Evolutionary conservation across 2,797 vertebrate genomes (phyloP).

Genomic region (Coranthus polyacanthus): DNA sequence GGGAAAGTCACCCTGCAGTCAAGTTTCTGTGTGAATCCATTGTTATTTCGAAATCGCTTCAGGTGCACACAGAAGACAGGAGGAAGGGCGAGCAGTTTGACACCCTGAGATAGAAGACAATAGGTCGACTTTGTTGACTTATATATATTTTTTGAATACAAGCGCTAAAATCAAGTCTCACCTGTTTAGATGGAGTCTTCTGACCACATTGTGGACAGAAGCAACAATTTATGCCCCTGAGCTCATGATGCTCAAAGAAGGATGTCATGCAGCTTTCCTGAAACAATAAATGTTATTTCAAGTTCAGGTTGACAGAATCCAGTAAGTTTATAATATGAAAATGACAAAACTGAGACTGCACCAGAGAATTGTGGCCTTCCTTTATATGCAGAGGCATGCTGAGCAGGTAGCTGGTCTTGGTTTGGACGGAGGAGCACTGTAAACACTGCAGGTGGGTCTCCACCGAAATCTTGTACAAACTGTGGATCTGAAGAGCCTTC

Average conservation of each 20-base stretch:
- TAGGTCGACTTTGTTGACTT: not conserved
- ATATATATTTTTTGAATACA: not conserved
- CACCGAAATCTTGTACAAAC: constrained; percentile 77
- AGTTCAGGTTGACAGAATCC: not conserved
- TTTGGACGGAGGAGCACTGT: constrained; percentile 55
- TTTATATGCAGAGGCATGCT: constrained; percentile 76
- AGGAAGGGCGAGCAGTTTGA: constrained; percentile 77
- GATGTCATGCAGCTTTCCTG: constrained; percentile 76
- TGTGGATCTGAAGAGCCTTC: constrained; percentile 77
- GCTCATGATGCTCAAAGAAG: constrained; percentile 74
- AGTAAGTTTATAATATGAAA: no score
- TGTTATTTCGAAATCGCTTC: constrained; percentile 71
- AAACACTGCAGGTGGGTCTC: constrained; percentile 72
- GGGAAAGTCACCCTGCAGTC: constrained; percentile 71
- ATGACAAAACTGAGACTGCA: constrained; percentile 31
- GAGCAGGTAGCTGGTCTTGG: constrained; percentile 64
- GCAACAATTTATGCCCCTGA: constrained; percentile 62
- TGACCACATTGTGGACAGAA: constrained; percentile 71
- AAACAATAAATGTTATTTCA: not conserved
- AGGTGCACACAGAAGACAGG: constrained; percentile 79
- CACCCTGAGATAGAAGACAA: constrained; percentile 53
- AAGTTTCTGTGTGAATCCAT: constrained; percentile 60
- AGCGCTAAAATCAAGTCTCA: constrained; percentile 22
- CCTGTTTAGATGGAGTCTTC: constrained; percentile 72
- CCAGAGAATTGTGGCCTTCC: constrained; percentile 70